Base-by-base conservation (phyloP, 2,797 vertebrate species). In the Alectoris magna region DNA sequence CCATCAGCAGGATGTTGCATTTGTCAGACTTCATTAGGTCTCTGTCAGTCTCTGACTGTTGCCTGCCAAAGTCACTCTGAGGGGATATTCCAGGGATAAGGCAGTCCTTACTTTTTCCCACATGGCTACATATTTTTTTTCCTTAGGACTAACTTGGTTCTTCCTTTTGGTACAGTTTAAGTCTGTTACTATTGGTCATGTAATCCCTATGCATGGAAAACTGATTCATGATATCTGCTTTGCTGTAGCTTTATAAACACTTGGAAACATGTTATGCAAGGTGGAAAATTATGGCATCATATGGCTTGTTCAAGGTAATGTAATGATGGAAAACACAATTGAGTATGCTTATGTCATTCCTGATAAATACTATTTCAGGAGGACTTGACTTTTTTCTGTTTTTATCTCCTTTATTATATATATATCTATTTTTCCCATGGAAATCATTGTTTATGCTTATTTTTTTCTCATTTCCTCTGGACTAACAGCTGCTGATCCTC, bases 1-100 rank as follows among this genome's bases (percentile, higher is more conserved):
- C 81, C 74, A 82, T 60, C 0, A 0, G 68, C 64, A 82, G 63
- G 51, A 63, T 63, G 71, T 86, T 18, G 26, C 21, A 7, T 86
- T 91, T 87, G 80, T 88, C 78, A 75, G 19, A 78, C 56, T 91
- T 88, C 51, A 44, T 93, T 88, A 94, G 48, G 51, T 79, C n/a
- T 64, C 59, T 84, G 76, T 59, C 56, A 76, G 36, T 36, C 63
- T 19, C 7, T 23, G 23, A 68, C 68, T 76, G 9, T 79, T 71
- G 18, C 62, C n/a, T 56, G 69, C 36, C 48, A 31, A n/a, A 43
- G 24, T 41, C 39, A n/a, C 26, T 92, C 62, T 60, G 60, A 76
- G 81, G 55, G 24, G 48, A 53, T 18, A 64, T 64, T 88, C 36
- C 1, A 0, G 3, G 60, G 34, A 44, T 3, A 84, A 53, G 74